Evolutionary conservation across 2,888 invertebrate genomes (phyloP), one percentile per base, ranked within the genome.

Genomic region (Rotaria macrura): DNA sequence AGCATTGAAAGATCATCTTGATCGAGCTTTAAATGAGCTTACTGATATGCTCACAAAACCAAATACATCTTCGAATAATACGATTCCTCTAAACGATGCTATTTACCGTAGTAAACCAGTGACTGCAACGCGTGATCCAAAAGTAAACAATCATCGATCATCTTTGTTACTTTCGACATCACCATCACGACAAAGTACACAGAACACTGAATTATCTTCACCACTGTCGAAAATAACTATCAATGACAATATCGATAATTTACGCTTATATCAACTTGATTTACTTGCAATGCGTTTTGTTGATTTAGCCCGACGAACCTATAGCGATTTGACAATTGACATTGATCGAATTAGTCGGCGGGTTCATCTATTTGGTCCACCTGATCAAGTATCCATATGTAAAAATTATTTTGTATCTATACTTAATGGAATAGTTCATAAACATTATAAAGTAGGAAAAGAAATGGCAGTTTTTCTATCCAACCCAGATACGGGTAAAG

Each of bases 381-480:
- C 43, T n/a, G 79, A 79, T 79, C 43, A 79, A 79, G 79, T 79
- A 17, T 2, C 25, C n/a, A n/a, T 43, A n/a, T 79, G 79, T 79
- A 79, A 79, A 43, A 43, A n/a, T 79, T 79, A 79, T 79, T 79
- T 79, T n/a, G 79, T 43, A 79, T 40, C 79, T 43, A 25, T 79
- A 43, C 43, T 79, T 14, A 43, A 79, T 14, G 14, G 43, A 14
- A 25, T 79, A 2, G 40, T 79, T n/a, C 43, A 79, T n/a, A 40
- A n/a, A 79, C 43, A 79, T 43, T 79, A 43, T n/a, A 79, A 34
- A 38, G 43, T 79, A 43, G 43, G 43, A 9, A 79, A 43, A 43
- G 79, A 79, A 79, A 43, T 79, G 79, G 79, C 79, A 40, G 43
- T 79, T 43, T 79, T 79, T 79, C 25, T 79, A 40, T 79, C 79